A percentile compares a stretch with the other conserved stretches of the same genome.
These are phyloP conservation scores for Centropristis striata DNA, from an alignment of 2,113 vertebrate species.

Conservation along the genomic window DNA sequence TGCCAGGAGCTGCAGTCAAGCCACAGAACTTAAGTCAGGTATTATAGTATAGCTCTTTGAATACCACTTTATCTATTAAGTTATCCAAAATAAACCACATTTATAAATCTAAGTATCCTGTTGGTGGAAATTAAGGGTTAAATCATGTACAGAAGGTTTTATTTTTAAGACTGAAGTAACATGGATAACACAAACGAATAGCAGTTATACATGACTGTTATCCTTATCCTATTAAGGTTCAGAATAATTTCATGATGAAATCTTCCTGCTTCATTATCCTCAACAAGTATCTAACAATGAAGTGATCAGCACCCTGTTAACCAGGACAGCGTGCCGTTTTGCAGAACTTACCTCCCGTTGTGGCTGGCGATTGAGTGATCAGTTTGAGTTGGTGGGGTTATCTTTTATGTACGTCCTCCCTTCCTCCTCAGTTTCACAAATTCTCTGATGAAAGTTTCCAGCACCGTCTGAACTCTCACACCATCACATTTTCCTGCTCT, in stretches of 20 bases:
- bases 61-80: background rate
- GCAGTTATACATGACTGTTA: background rate
- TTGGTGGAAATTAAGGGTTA: background rate
- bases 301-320: background rate
- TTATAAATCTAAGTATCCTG: background rate
- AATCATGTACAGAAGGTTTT: background rate
- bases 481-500: constrained; percentile 68
- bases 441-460: constrained; percentile 61
- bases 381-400: background rate
- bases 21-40: background rate
- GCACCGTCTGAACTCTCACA: constrained; percentile 36
- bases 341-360: constrained; percentile 68
- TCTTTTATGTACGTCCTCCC: constrained; percentile 52
- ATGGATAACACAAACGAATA: too few relatives aligned
- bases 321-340: background rate
- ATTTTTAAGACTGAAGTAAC: background rate
- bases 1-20: background rate
- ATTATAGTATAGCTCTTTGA: constrained; percentile 2
- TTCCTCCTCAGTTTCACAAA: constrained; percentile 40
- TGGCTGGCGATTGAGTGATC: constrained; percentile 20
- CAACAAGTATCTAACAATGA: background rate
- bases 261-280: background rate
- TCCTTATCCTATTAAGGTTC: background rate
- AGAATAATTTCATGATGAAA: background rate
- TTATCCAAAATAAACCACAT: background rate